phyloP scores from a whole-genome alignment of 1,140 invertebrate species.

The Eufriesea mexicana region DNA sequence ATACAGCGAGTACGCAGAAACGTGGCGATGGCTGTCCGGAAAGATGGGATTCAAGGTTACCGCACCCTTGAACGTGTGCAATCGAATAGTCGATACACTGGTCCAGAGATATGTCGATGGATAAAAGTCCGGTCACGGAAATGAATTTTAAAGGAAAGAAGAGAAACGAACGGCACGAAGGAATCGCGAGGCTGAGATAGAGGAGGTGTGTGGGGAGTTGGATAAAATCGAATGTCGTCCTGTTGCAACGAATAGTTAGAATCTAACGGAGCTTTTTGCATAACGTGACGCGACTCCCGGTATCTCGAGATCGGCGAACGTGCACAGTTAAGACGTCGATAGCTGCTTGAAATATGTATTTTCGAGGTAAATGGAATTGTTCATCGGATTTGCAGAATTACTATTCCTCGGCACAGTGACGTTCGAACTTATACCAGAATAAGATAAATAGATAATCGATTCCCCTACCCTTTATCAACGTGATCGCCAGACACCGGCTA shows the following conservation, averaged over 20 bases:
- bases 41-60: constrained; percentile 38
- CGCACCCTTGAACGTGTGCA: constrained; percentile 16
- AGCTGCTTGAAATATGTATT: not conserved
- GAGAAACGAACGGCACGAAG: not conserved
- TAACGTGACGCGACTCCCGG: not conserved
- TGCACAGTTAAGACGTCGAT: constrained; percentile 2
- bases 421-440: not conserved
- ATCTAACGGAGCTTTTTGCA: constrained; percentile 24
- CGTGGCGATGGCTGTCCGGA: not conserved
- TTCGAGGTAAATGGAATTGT: not conserved
- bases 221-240: not conserved
- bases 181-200: not conserved
- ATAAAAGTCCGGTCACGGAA: constrained; percentile 8
- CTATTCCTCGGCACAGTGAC: not conserved
- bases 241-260: not conserved
- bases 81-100: constrained; percentile 42
- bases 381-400: constrained; percentile 22
- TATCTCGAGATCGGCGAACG: constrained; percentile 5
- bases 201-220: too few relatives aligned
- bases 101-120: not conserved
- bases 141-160: not conserved
- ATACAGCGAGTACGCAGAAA: not conserved
- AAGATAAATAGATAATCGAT: not conserved
- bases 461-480: not conserved
- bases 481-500: not conserved